Base-by-base conservation (phyloP, 2,113 vertebrate species). In the Oplegnathus fasciatus region DNA sequence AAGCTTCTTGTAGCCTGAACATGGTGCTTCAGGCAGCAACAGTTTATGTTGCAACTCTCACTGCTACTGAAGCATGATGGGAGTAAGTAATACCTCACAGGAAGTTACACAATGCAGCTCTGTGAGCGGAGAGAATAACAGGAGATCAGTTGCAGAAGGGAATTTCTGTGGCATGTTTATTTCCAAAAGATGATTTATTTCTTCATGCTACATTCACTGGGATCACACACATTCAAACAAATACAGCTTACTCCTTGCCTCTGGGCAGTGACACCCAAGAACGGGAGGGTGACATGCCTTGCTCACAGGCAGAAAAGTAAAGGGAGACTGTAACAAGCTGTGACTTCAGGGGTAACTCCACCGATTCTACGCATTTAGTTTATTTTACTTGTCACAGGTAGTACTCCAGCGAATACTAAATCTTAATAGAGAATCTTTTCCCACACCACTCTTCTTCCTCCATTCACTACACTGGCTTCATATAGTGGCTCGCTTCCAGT, bases 21-120 rank as follows among this genome's bases (percentile, higher is more conserved):
- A 28, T 6, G 0, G 0, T 1, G n/a, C 66, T 82, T 83, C 64
- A 75, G 74, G 57, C 66, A 26, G 4, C 61, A 72, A 20, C 54
- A 66, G 80, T 78, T 84, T 52, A 40, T 83, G 72, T 82, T 78
- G 83, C 71, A 86, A 74, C 66, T 58, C 15, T 68, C 17, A 48
- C 66, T 2, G 18, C 52, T 11, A 5, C 70, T 24, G 8, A 82
- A 42, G 76, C 78, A 80, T 78, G 70, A 82, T 87, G 82, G 85
- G 71, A 86, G 15, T 20, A 68, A 64, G 81, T 66, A 74, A 73
- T 22, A 26, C 58, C 62, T 57, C 18, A 48, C 80, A 83, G 78
- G 88, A 90, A 83, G 84, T 92, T 90, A 58, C 78, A 42, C 83
- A 90, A 89, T 52, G 37, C 17, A 42, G 61, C 28, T 20, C 8